A percentile compares a stretch with the other conserved stretches of the same genome.
phyloP scores from a whole-genome alignment of 2,113 vertebrate genomes.

The Ursus arctos region DNA sequence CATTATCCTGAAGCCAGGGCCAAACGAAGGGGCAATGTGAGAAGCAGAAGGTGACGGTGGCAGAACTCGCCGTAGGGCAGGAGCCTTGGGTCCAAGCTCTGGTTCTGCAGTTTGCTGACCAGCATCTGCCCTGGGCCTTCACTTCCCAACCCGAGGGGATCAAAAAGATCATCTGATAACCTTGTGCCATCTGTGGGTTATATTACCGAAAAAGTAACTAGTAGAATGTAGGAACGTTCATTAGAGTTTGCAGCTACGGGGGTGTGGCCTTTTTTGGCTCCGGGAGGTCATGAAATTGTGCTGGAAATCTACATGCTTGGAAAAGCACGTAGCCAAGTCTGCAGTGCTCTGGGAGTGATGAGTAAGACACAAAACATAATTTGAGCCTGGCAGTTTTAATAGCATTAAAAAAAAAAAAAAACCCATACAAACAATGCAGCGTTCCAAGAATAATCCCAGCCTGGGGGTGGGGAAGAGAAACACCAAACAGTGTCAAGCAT shows the following conservation, averaged over 20 bases:
- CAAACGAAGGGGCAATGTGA: not conserved
- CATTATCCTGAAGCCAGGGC: not conserved
- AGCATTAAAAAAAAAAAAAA: not conserved
- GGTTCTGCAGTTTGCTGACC: not conserved
- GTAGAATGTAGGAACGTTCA: not conserved
- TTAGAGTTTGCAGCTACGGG: not conserved
- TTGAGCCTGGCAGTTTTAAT: constrained; percentile 76
- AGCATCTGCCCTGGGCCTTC: not conserved
- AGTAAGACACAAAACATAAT: constrained; percentile 70
- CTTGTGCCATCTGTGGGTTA: not conserved
- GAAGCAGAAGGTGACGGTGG: not conserved
- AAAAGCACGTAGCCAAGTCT: constrained; percentile 60
- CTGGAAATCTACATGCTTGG: constrained; percentile 75
- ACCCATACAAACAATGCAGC: no score
- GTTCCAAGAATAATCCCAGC: not conserved
- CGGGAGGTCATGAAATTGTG: constrained; percentile 15
- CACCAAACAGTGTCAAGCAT: constrained; percentile 17
- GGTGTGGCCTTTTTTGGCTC: constrained; percentile 7
- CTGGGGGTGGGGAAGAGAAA: not conserved
- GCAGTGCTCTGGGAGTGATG: constrained; percentile 66
- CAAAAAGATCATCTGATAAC: not conserved
- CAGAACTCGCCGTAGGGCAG: not conserved
- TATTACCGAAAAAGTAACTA: not conserved
- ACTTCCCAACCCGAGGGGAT: not conserved
- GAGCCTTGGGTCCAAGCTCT: not conserved